These are phyloP conservation scores for Chondrosia reniformis DNA, from an alignment of 37 sponge, comb jelly and placozoan genomes.

Conservation along the genomic window DNA sequence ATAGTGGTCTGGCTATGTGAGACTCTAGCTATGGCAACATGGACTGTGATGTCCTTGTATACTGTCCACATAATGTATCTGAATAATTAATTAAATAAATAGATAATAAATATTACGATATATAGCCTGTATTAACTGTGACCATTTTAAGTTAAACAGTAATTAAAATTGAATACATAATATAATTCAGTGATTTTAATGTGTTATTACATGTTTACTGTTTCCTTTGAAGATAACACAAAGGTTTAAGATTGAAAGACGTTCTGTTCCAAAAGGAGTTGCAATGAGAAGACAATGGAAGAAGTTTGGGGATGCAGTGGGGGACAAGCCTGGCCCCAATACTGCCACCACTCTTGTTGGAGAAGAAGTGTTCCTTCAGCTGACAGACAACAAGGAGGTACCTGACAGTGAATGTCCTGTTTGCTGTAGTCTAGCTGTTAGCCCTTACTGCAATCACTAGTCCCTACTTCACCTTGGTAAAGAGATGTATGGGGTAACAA, in stretches of 20 bases:
- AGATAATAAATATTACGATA: no score
- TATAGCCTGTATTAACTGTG: background rate
- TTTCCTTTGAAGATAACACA: slow-evolving; percentile 43
- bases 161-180: background rate
- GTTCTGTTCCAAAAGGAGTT: slow-evolving; percentile 59
- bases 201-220: background rate
- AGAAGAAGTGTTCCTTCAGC: slow-evolving; percentile 86
- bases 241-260: slow-evolving; percentile 55
- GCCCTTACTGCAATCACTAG: no score
- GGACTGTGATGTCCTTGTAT: no score
- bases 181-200: background rate
- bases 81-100: no score
- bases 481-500: no score
- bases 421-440: no score
- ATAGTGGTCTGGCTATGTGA: no score
- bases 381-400: slow-evolving; percentile 80
- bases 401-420: no score
- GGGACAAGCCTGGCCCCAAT: slow-evolving; percentile 62
- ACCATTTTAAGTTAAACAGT: background rate
- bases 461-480: no score
- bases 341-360: slow-evolving; percentile 74
- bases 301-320: slow-evolving; percentile 85
- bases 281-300: slow-evolving; percentile 74
- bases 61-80: no score
- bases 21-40: no score